phyloP scores from a whole-genome alignment of 1,140 invertebrate genomes.

The Scaptodrosophila lebanonensis region DNA sequence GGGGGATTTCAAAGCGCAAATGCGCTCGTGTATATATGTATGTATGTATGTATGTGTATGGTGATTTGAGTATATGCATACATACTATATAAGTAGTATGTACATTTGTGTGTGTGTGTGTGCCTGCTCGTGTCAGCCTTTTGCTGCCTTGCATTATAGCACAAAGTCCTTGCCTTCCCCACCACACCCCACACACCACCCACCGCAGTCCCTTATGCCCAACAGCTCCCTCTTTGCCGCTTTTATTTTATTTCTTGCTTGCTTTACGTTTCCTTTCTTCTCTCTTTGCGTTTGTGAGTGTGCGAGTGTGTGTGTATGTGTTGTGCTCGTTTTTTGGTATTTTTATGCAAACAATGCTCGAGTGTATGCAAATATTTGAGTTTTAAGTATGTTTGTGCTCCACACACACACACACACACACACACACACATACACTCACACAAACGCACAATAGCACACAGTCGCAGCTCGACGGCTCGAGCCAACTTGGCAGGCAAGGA shows the following conservation, averaged over 20 bases:
- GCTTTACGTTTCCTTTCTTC: conserved; percentile 23
- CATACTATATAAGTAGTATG: no score
- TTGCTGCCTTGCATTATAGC: conserved; percentile 17
- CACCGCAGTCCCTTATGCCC: conserved; percentile 1
- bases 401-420: conserved; percentile 28
- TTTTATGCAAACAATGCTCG: conserved; percentile 74
- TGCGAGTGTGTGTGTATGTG: neutral
- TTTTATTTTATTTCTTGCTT: conserved; percentile 36
- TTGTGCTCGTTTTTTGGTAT: conserved; percentile 48
- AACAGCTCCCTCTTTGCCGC: conserved; percentile 44
- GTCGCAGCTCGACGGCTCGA: neutral
- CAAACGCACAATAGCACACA: conserved; percentile 16
- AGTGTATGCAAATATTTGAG: conserved; percentile 75
- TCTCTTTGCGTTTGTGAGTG: no score
- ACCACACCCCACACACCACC: neutral
- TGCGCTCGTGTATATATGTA: neutral
- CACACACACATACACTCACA: conserved; percentile 21
- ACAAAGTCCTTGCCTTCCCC: neutral
- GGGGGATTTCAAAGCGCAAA: conserved; percentile 44
- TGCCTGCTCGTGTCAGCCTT: conserved; percentile 5
- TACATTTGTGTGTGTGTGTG: neutral
- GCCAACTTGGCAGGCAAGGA: conserved; percentile 3
- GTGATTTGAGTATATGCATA: no score
- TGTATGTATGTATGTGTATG: no score
- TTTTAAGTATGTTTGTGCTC: conserved; percentile 68